These are phyloP conservation scores for Anhinga rufa DNA, from an alignment of 2,113 vertebrate genomes.

Conservation along the genomic window DNA sequence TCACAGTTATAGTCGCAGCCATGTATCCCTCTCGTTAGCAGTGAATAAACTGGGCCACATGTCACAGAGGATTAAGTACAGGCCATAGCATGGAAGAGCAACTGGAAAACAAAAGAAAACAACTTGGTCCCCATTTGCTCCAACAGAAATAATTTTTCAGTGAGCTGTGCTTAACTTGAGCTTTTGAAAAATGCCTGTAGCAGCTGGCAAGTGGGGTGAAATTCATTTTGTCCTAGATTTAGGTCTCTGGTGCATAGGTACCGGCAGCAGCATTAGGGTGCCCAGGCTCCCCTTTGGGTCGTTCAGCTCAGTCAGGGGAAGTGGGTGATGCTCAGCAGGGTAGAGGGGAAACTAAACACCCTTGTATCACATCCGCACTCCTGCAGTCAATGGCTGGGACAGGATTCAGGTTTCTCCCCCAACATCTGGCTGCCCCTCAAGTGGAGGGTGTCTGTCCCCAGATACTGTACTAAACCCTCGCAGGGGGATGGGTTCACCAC, in stretches of 20 bases:
- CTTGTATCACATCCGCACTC: fast-evolving
- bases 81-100: not conserved
- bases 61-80: constrained; percentile 22
- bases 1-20: not conserved
- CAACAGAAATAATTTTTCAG: not conserved
- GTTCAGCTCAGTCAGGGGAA: fast-evolving
- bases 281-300: not conserved
- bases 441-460: fast-evolving
- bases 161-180: not conserved
- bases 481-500: fast-evolving
- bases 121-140: not conserved
- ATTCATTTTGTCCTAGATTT: not conserved
- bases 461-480: fast-evolving
- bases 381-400: fast-evolving
- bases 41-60: not conserved
- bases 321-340: not conserved
- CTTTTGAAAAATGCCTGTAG: not conserved
- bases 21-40: not conserved
- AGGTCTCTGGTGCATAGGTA: not conserved
- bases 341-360: not conserved
- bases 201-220: not conserved
- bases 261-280: too few relatives aligned
- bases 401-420: not conserved
- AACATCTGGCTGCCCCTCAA: not conserved
- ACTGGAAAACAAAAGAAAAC: not conserved